These are phyloP conservation scores for Cygnus buccinator DNA, from an alignment of 2,113 vertebrate genomes.

Conservation along the genomic window DNA sequence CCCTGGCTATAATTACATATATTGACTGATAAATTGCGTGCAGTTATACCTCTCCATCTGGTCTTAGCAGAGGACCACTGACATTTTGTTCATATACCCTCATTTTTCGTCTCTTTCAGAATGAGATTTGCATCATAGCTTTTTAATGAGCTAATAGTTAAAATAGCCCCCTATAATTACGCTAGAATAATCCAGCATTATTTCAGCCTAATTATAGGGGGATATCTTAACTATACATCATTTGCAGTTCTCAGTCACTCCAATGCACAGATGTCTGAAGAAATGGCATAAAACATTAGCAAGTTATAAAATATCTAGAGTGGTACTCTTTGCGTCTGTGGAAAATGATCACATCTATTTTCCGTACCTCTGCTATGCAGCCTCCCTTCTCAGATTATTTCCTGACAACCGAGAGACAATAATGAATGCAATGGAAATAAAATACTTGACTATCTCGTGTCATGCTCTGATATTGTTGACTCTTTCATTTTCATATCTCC, in stretches of 20 bases:
- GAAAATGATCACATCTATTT: slow-evolving; percentile 72
- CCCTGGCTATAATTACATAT: slow-evolving; percentile 57
- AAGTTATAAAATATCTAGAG: slow-evolving; percentile 72
- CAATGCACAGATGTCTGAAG: slow-evolving; percentile 74
- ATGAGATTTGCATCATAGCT: slow-evolving; percentile 69
- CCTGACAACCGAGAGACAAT: slow-evolving; percentile 46
- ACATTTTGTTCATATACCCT: slow-evolving; percentile 49
- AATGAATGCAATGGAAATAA: slow-evolving; percentile 34
- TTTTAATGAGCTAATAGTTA: slow-evolving; percentile 77
- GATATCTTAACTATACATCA: slow-evolving; percentile 71
- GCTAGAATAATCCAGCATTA: slow-evolving; percentile 73
- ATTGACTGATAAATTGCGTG: slow-evolving; percentile 47
- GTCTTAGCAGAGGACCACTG: slow-evolving; percentile 43
- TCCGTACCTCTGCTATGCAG: slow-evolving; percentile 30
- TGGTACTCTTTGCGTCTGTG: slow-evolving; percentile 55
- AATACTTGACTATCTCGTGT: slow-evolving; percentile 28
- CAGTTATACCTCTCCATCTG: slow-evolving; percentile 66
- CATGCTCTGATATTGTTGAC: slow-evolving; percentile 13
- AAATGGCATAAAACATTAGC: slow-evolving; percentile 67
- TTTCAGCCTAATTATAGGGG: slow-evolving; percentile 73
- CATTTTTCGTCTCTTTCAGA: slow-evolving; percentile 35
- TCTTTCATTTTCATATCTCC: slow-evolving; percentile 9
- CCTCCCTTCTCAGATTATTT: slow-evolving; percentile 44
- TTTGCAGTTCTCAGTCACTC: slow-evolving; percentile 70
- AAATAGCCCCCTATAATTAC: slow-evolving; percentile 74